Evolutionary conservation across 2,797 vertebrate species (phyloP).

Genomic region (Coilia nasus): DNA sequence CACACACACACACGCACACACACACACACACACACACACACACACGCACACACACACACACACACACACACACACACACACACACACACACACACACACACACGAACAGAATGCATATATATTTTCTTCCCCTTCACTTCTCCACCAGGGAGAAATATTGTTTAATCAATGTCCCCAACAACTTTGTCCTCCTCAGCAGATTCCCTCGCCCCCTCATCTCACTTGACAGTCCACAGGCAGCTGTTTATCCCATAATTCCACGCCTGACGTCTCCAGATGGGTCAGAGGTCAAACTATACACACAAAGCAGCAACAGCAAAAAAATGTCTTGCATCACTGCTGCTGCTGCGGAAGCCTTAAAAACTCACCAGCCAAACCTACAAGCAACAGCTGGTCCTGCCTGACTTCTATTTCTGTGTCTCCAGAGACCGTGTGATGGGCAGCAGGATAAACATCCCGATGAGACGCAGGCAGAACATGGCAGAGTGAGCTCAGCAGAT

Average conservation of each 20-base stretch:
- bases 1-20: neutral
- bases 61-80: neutral
- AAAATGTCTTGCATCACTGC: slow-evolving; percentile 22
- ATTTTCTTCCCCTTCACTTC: slow-evolving; percentile 47
- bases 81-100: slow-evolving; percentile 13
- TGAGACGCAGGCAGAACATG: neutral
- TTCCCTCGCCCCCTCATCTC: slow-evolving; percentile 49
- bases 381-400: neutral
- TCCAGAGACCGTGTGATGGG: neutral
- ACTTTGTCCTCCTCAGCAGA: slow-evolving; percentile 64
- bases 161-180: slow-evolving; percentile 67
- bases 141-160: slow-evolving; percentile 56
- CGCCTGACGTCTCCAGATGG: slow-evolving; percentile 45
- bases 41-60: slow-evolving; percentile 2
- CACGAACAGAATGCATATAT: slow-evolving; percentile 39
- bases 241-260: slow-evolving; percentile 65
- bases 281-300: slow-evolving; percentile 43
- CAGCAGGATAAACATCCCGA: neutral
- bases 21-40: slow-evolving; percentile 15
- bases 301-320: slow-evolving; percentile 11
- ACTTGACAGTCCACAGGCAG: slow-evolving; percentile 51
- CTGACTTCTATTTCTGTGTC: neutral
- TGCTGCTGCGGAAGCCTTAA: slow-evolving; percentile 16
- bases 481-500: neutral
- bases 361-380: neutral